Base-by-base conservation (phyloP, 2,797 vertebrate species). In the Catamblyrhynchus diadema region DNA sequence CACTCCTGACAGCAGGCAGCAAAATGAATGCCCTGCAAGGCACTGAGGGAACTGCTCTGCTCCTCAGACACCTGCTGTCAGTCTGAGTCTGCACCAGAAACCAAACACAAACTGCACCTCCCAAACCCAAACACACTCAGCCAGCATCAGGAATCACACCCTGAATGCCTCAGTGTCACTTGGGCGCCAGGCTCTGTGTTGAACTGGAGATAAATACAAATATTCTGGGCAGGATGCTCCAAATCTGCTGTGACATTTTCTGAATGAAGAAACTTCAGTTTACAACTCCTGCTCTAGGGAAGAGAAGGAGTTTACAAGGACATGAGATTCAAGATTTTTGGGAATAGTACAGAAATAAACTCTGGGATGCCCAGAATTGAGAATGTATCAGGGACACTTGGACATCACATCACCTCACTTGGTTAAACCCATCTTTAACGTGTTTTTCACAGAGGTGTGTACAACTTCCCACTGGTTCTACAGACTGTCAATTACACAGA, bases 341-440 rank as follows among this genome's bases (percentile, higher is more conserved):
- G 28, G 32, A 87, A 39, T 2, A 54, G 35, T 8, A 78, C 17
- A 88, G 60, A 51, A 47, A 92, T 27, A n/a, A 83, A 59, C 8
- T 33, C 54, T 51, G 47, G 8, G 42, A 56, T 42, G 44, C 11
- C 35, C 62, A 65, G 30, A 61, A 13, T 10, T 44, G 17, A 72
- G 4, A 92, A 12, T 11, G 0, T 1, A 47, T 4, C 33, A 41
- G 33, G 18, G 18, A 47, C 51, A 73, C 23, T 8, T 2, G 35
- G 57, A 71, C 10, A 30, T 17, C 48, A 1, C 21, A 24, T 14
- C n/a, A 60, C 39, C 37, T 57, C 45, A 7, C 1, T 62, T 8
- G 24, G 41, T 44, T 33, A 41, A 72, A 70, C 17, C 25, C 39
- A 27, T 3, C 32, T 59, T 27, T 27, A 37, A 37, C 19, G 10